Percentiles rank a stretch among this genome's conserved stretches.
phyloP scores from a whole-genome alignment of 35 echinoderm and acorn worm genomes.

The Lytechinus variegatus region DNA sequence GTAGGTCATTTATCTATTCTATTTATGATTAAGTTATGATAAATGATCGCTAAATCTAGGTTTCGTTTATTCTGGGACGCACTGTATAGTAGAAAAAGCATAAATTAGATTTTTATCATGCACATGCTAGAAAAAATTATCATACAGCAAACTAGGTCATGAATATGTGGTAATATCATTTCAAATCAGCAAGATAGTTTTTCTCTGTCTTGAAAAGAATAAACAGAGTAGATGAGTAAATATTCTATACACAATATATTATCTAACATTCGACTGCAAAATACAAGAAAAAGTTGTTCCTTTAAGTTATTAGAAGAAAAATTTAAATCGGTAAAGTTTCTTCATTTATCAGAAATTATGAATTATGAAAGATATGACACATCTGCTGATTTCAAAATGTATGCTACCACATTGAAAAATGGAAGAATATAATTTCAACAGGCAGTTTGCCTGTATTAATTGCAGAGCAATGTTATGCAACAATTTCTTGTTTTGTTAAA shows the following conservation, averaged over 20 bases:
- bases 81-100: too few species aligned
- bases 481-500: not conserved
- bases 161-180: not conserved
- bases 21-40: too few species aligned
- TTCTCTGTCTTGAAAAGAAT: not conserved
- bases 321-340: not conserved
- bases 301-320: not conserved
- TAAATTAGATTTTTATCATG: not conserved
- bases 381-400: not conserved
- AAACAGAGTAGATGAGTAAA: too few species aligned
- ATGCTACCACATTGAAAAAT: not conserved
- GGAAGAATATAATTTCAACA: not conserved
- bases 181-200: not conserved
- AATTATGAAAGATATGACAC: not conserved
- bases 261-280: too few species aligned
- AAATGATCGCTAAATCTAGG: too few species aligned
- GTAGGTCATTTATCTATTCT: too few species aligned
- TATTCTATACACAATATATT: too few species aligned
- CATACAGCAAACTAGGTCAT: not conserved
- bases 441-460: not conserved
- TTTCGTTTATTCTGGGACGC: too few species aligned
- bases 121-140: not conserved
- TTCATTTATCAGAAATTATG: not conserved
- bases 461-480: not conserved
- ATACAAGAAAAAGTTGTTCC: not conserved